Percentiles rank a stretch among this genome's conserved stretches.
Conservation (phyloP, 2,797 vertebrate species). For the Rhabdophis nuchalis region DNA sequence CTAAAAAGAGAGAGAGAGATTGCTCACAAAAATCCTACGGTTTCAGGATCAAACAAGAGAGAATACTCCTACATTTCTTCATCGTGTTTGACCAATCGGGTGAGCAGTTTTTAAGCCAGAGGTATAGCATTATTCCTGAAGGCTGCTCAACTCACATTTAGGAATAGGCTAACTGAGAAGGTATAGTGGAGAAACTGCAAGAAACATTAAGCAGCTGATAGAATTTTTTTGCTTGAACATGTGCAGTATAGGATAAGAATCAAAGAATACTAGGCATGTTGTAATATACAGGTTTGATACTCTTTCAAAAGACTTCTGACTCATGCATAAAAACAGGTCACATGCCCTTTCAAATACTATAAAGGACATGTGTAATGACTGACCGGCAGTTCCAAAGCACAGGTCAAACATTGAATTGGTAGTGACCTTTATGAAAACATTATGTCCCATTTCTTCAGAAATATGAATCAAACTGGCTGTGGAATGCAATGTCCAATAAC, state of each 20-base stretch:
- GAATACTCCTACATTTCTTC: neutral
- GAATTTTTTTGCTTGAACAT: neutral
- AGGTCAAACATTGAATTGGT: neutral
- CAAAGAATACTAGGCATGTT: neutral
- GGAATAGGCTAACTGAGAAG: neutral
- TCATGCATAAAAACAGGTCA: neutral
- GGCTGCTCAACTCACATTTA: neutral
- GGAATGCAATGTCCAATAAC: neutral
- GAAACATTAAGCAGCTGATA: neutral
- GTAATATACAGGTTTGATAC: neutral
- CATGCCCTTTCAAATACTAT: neutral
- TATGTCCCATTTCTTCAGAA: neutral
- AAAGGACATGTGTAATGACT: neutral
- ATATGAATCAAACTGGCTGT: neutral
- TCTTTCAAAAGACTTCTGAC: neutral
- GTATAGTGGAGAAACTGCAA: neutral
- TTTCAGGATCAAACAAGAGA: neutral
- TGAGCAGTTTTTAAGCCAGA: neutral
- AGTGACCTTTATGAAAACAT: neutral
- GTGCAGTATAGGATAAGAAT: neutral
- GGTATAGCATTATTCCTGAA: neutral
- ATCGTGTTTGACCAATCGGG: neutral
- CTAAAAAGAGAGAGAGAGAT: neutral
- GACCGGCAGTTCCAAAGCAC: neutral
- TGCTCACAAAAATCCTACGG: neutral